Conservation (phyloP, 2,797 vertebrate genomes). For the Lindbergichthys nudifrons region DNA sequence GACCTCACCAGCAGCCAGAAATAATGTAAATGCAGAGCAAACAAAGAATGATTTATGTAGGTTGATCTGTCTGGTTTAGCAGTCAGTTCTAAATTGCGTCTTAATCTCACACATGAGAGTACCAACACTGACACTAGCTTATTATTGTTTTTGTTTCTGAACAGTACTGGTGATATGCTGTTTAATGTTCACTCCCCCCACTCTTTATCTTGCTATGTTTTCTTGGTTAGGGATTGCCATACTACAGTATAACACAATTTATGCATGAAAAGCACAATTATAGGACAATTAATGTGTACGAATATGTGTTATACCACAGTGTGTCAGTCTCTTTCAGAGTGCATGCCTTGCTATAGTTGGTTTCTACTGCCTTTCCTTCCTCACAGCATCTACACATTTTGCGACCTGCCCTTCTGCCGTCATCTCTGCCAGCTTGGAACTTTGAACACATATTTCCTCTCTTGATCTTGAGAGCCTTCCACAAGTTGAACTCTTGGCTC, state of each 20-base stretch:
- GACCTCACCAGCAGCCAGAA: constrained; percentile 62
- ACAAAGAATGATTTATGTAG: neutral
- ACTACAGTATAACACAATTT: constrained; percentile 12
- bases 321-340: constrained; percentile 46
- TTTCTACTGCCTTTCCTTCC: constrained; percentile 25
- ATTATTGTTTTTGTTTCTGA: neutral
- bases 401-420: neutral
- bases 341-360: constrained; percentile 39
- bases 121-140: neutral
- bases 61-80: neutral
- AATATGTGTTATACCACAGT: constrained; percentile 19
- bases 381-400: constrained; percentile 16
- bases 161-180: constrained; percentile 33
- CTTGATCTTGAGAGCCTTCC: constrained; percentile 43
- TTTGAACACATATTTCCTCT: constrained; percentile 18
- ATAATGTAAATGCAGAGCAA: neutral
- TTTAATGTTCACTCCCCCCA: constrained; percentile 30
- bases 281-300: neutral
- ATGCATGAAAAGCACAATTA: no score
- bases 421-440: constrained; percentile 27
- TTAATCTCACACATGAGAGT: constrained; percentile 8
- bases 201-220: constrained; percentile 5
- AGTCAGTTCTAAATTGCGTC: neutral
- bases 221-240: constrained; percentile 28
- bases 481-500: constrained; percentile 20